Evolutionary conservation across 92 coral and sea anemone genomes (phyloP).

Genomic region (Pocillopora grandis): DNA sequence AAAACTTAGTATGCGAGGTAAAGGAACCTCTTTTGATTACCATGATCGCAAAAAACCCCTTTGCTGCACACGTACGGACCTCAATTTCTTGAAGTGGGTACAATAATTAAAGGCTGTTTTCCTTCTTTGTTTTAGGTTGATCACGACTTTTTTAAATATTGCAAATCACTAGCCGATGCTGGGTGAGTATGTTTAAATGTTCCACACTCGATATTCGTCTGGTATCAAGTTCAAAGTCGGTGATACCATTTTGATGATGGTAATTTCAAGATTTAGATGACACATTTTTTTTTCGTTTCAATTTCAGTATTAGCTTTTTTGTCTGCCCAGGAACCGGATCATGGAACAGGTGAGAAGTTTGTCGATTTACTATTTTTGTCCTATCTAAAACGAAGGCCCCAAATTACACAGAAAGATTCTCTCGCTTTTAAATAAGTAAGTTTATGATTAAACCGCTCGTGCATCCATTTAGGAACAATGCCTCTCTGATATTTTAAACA

Average conservation of each 20-base stretch:
- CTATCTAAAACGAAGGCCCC: neutral
- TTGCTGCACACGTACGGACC: too few species aligned
- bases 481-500: too few species aligned
- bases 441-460: too few species aligned
- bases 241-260: neutral
- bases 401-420: neutral
- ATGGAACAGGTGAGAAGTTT: slow-evolving; percentile 76
- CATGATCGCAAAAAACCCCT: too few species aligned
- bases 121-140: slow-evolving; percentile 49
- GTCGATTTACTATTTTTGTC: neutral
- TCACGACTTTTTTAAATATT: slow-evolving; percentile 75
- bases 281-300: neutral
- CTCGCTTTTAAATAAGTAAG: too few species aligned
- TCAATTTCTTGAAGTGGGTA: neutral
- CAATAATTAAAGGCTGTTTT: neutral
- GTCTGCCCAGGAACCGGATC: slow-evolving; percentile 92
- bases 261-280: neutral
- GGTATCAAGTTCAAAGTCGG: neutral
- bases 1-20: too few species aligned
- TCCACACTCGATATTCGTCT: neutral
- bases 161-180: slow-evolving; percentile 79
- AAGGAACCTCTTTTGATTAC: too few species aligned
- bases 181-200: slow-evolving; percentile 58
- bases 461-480: too few species aligned
- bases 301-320: slow-evolving; percentile 74